Evolutionary conservation across 2,888 invertebrate genomes (phyloP).

Genomic region (Lottia gigantea): DNA sequence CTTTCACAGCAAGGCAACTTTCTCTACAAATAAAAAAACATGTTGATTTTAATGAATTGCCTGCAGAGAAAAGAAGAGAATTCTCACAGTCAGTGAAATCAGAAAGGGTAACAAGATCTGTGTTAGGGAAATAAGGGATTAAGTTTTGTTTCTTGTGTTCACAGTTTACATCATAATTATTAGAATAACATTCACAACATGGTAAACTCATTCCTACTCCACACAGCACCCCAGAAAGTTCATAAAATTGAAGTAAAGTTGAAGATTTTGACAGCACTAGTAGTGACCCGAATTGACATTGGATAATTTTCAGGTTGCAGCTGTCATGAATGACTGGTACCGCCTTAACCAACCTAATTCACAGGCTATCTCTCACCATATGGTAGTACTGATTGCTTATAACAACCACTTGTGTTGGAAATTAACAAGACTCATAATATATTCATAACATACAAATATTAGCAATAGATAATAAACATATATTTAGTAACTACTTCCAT

Average conservation of each 20-base stretch:
- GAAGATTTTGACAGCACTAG: slow-evolving; percentile 3
- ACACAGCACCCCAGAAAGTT: background rate
- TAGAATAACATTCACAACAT: slow-evolving; percentile 2
- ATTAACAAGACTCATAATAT: background rate
- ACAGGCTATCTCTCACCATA: background rate
- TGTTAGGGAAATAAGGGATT: background rate
- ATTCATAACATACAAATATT: too few species aligned
- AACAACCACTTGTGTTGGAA: slow-evolving; percentile 3
- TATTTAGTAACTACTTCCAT: too few species aligned
- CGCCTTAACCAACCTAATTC: background rate
- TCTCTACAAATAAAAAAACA: slow-evolving; percentile 72
- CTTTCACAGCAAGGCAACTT: slow-evolving; percentile 90
- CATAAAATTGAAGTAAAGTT: slow-evolving; percentile 7
- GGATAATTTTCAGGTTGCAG: background rate
- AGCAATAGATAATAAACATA: too few species aligned
- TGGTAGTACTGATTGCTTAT: background rate
- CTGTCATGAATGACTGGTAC: slow-evolving; percentile 8
- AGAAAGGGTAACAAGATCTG: too few species aligned
- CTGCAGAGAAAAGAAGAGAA: too few species aligned
- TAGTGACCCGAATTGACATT: background rate
- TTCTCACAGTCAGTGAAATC: too few species aligned
- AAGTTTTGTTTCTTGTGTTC: background rate
- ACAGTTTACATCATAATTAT: slow-evolving; percentile 8
- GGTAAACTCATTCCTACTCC: background rate
- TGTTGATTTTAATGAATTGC: too few species aligned